Base-by-base conservation (phyloP, 2,888 invertebrate genomes). In the Drosophila paramelanica region DNA sequence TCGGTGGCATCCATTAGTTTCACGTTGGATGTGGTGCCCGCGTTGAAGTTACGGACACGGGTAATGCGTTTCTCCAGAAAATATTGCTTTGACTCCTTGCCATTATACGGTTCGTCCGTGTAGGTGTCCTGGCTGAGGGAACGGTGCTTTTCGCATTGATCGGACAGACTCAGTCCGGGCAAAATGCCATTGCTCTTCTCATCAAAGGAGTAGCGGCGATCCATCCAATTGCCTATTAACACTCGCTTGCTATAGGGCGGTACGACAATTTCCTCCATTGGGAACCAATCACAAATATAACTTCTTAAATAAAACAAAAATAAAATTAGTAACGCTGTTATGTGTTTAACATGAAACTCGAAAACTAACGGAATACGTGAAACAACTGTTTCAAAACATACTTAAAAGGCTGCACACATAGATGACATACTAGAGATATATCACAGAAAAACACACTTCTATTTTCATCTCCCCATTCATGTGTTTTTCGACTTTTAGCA, bases 181-280 rank as follows among this genome's bases (percentile, higher is more conserved):
- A 83, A 25, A 7, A 79, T 81, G 41, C 72, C 81, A 14, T 73
- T 86, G 33, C 68, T 61, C 27, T 74, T 55, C 14, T 69, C 53
- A 23, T 62, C 66, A 1, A 41, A 27, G 5, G 13, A 31, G 38
- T 74, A 86, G 3, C 78, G 86, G 3, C 83, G 83, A 51, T 80
- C 67, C 8, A 68, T 5, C 83, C 83, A 83, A 33, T 83, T 86
- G 13, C 86, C 86, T 41, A 86, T 53, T 4, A 86, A 46, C 23
- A 83, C 83, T 11, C 61, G 47, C 11, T 56, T 57, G 41, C 79
- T 39, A 43, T 73, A 83, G 4, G 55, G 65, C 25, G 66, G 69
- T 1, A 42, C 25, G n/a, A 60, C 71, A 57, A 64, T 45, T 13
- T n/a, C 27, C 13, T 53, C 61, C 53, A 76, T 58, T 0, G 0